A percentile compares a stretch with the other conserved stretches of the same genome.
Evolutionary conservation across 2,888 invertebrate genomes (phyloP).

Genomic region (Diaperis boleti): DNA sequence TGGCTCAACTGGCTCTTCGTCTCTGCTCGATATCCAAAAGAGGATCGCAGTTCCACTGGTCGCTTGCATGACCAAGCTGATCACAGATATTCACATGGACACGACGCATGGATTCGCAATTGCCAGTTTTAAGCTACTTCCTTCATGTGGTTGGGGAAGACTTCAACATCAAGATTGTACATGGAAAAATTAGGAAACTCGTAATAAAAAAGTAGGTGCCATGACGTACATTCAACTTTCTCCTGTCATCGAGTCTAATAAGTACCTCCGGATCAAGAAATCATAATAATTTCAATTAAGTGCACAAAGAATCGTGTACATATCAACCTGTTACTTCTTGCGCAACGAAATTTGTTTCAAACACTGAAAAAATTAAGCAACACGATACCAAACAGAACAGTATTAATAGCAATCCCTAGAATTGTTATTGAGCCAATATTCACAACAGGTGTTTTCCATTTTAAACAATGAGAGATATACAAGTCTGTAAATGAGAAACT

Average conservation of each 20-base stretch:
- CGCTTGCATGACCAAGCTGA: conserved; percentile 12
- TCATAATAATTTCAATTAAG: conserved; percentile 23
- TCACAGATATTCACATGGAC: conserved; percentile 38
- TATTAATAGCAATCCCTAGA: conserved; percentile 31
- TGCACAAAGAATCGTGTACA: conserved; percentile 3
- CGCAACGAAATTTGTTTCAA: conserved; percentile 19
- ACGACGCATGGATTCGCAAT: conserved; percentile 34
- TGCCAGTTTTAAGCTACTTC: conserved; percentile 32
- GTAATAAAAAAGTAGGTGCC: too few species aligned
- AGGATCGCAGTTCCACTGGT: conserved; percentile 26
- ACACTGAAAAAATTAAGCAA: conserved; percentile 19
- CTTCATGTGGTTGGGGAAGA: conserved; percentile 17
- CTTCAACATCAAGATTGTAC: neutral
- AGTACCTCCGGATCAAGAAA: conserved; percentile 1
- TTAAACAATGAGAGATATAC: conserved; percentile 32
- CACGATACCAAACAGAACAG: conserved; percentile 13
- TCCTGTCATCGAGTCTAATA: conserved; percentile 18
- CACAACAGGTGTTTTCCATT: conserved; percentile 36
- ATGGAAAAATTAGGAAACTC: neutral
- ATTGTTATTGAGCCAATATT: conserved; percentile 27
- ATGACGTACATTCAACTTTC: too few species aligned
- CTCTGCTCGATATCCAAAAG: neutral
- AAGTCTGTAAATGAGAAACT: conserved; percentile 41
- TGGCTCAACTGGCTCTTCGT: conserved; percentile 17
- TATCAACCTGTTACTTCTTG: conserved; percentile 4